Percentiles rank a stretch among this genome's conserved stretches.
These are phyloP conservation scores for Drosophila lacertosa DNA, from an alignment of 1,140 invertebrate genomes.

Conservation along the genomic window DNA sequence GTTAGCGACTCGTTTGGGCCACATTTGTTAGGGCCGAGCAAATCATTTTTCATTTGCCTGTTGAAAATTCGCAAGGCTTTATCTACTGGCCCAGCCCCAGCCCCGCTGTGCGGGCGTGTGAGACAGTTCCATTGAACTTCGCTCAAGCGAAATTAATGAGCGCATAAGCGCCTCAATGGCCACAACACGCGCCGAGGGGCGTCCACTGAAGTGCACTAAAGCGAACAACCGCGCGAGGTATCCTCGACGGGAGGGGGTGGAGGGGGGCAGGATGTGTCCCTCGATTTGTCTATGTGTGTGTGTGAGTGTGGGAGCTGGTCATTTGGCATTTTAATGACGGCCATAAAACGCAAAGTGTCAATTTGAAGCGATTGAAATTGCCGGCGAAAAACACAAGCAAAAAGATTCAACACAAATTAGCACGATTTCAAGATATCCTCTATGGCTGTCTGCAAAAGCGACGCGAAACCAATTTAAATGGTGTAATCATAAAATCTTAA, in stretches of 20 bases:
- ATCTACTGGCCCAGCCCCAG: too few species aligned
- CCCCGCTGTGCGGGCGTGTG: not conserved
- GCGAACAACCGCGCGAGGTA: constrained; percentile 30
- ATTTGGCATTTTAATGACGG: constrained; percentile 62
- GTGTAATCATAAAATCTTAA: too few species aligned
- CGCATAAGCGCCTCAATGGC: constrained; percentile 58
- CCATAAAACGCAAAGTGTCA: constrained; percentile 76
- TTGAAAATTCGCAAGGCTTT: constrained; percentile 68
- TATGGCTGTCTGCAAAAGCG: too few species aligned
- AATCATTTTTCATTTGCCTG: constrained; percentile 79
- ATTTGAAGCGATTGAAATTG: constrained; percentile 65
- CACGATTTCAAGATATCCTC: not conserved
- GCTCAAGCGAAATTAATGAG: constrained; percentile 77
- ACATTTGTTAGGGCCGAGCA: constrained; percentile 53
- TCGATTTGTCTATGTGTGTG: not conserved
- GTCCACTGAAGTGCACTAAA: constrained; percentile 73
- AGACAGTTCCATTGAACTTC: constrained; percentile 67
- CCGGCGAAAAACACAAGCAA: constrained; percentile 28
- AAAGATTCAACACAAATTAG: not conserved
- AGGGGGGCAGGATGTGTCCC: not conserved
- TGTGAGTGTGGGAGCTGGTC: constrained; percentile 25
- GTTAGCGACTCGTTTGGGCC: constrained; percentile 38
- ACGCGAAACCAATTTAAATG: too few species aligned
- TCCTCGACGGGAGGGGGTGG: not conserved
- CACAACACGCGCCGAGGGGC: constrained; percentile 63